phyloP scores from a whole-genome alignment of 2,113 vertebrate genomes.

The Pelodiscus sinensis region DNA sequence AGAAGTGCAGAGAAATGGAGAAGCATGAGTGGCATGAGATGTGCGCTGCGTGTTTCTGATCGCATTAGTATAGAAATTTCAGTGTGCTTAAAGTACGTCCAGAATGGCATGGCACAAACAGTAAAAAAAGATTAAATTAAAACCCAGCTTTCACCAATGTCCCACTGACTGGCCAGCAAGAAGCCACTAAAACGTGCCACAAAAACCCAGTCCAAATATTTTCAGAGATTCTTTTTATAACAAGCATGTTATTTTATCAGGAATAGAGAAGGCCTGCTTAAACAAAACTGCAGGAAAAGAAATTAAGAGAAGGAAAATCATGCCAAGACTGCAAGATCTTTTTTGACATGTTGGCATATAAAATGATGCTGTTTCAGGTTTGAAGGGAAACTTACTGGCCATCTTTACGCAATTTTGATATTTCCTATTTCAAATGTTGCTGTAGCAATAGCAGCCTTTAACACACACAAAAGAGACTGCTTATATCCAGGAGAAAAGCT shows the following conservation, averaged over 20 bases:
- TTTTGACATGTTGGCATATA: background rate
- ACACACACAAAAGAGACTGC: background rate
- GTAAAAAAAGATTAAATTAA: background rate
- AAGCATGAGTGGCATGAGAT: background rate
- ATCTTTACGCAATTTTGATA: background rate
- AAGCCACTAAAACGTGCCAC: background rate
- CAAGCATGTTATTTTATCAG: background rate
- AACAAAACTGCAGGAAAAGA: rapidly evolving
- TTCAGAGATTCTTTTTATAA: background rate
- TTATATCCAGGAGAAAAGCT: constrained; percentile 6
- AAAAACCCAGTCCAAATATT: background rate
- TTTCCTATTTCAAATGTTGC: background rate
- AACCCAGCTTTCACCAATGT: background rate
- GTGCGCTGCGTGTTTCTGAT: background rate
- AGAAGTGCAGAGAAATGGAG: background rate
- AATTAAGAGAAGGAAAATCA: background rate
- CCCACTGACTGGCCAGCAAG: background rate
- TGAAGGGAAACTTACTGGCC: background rate
- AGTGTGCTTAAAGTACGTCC: background rate
- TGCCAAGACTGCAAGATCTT: background rate
- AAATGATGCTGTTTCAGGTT: background rate
- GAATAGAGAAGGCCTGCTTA: background rate
- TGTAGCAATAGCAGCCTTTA: background rate
- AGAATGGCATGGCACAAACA: background rate
- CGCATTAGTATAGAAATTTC: background rate